Evolutionary conservation across 2,888 invertebrate species (phyloP).

Genomic region (Anthrax anthrax): DNA sequence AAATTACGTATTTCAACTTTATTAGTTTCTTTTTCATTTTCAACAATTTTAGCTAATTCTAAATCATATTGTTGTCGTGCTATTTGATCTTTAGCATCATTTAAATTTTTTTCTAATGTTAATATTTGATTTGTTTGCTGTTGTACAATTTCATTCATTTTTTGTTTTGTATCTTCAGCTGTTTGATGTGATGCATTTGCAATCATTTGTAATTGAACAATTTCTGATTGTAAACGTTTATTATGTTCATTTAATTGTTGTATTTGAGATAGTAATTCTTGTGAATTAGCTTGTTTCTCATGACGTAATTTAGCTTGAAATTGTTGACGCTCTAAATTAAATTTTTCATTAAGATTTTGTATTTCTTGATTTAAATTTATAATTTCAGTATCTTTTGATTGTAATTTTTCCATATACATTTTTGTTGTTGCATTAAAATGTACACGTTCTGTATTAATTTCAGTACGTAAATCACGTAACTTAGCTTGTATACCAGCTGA

Average conservation of each 20-base stretch:
- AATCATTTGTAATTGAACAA: conserved; percentile 23
- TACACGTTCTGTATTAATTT: conserved; percentile 31
- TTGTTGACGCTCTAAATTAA: conserved; percentile 28
- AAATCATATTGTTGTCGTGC: conserved; percentile 26
- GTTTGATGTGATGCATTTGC: conserved; percentile 23
- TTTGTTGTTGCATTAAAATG: conserved; percentile 26
- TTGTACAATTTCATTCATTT: conserved; percentile 23
- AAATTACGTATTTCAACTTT: conserved; percentile 30
- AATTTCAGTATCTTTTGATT: conserved; percentile 26
- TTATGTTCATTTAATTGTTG: conserved; percentile 19
- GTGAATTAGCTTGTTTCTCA: conserved; percentile 28
- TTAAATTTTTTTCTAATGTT: conserved; percentile 26
- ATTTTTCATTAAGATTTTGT: conserved; percentile 26
- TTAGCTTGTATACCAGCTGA: conserved; percentile 62
- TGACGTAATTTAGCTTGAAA: conserved; percentile 27
- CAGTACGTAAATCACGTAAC: conserved; percentile 57
- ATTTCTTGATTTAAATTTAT: conserved; percentile 25
- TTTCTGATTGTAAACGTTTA: conserved; percentile 24
- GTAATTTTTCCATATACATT: conserved; percentile 26
- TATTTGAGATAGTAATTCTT: conserved; percentile 26
- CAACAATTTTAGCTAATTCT: conserved; percentile 25
- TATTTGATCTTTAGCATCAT: conserved; percentile 26
- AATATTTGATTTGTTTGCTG: conserved; percentile 24
- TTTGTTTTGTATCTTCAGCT: conserved; percentile 24
- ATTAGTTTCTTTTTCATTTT: conserved; percentile 24